Base-by-base conservation (phyloP, 2,113 vertebrate species). In the Sinocyclocheilus anshuiensis region DNA sequence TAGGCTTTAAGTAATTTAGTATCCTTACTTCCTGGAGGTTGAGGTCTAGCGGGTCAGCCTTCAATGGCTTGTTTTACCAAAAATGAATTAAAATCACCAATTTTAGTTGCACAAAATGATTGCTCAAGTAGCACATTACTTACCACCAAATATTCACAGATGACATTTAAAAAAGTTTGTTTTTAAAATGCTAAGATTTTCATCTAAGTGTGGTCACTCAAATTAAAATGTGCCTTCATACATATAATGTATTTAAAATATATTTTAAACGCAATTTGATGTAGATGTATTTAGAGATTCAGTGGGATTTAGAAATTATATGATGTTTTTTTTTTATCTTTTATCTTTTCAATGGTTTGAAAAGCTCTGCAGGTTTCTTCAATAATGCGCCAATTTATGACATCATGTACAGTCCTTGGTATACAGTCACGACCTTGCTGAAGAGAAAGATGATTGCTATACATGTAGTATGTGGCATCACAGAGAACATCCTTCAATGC, bases 371-470 rank as follows among this genome's bases (percentile, higher is more conserved):
- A 77, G 48, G 67, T 0, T 39, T 53, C 48, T 77, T 77, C 24
- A 57, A 8, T 36, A 57, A 57, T 59, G 53, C 3, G 26, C 10
- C 18, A 7, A 13, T 78, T 59, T 78, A 59, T 22, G 29, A 22
- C 77, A 57, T 78, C 16, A 36, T 39, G 18, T 36, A 20, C 26
- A 11, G 26, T 78, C 69, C 67, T 72, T 72, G 69, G 18, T 33
- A 36, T 78, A 36, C 55, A 78, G 53, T 78, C 53, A 78, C 5
- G 0, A 78, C 77, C 53, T 39, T 9, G 26, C 53, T 78, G 11
- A 39, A 78, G 77, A 78, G 53, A 59, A 59, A 57, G 29, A n/a
- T n/a, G 29, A 57, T 78, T 78, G 53, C 29, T 42, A 42, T 42
- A 42, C 8, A 22, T 59, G 26, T 33, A 33, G 50, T 12, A 36